These are phyloP conservation scores for Danio aesculapii DNA, from an alignment of 2,797 vertebrate species.

Conservation along the genomic window DNA sequence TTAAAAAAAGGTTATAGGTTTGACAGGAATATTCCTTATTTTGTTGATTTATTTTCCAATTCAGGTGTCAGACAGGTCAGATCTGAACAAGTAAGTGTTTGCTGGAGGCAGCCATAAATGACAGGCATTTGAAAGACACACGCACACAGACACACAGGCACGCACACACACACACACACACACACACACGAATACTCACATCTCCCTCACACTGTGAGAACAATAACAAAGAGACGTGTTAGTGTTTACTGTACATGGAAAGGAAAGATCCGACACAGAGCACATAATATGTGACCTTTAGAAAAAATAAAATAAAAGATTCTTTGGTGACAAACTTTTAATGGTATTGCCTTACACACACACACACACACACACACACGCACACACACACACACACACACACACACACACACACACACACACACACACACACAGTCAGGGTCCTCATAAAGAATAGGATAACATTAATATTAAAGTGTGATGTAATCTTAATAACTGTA, in stretches of 20 bases:
- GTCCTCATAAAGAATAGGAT: background rate
- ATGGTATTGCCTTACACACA: background rate
- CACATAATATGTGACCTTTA: background rate
- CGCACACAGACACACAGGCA: slow-evolving; percentile 28
- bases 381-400: no score
- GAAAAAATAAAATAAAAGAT: background rate
- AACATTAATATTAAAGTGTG: no score
- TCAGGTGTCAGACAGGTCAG: background rate
- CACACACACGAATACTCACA: slow-evolving; percentile 81
- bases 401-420: no score
- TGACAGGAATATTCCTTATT: no score
- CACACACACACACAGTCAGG: background rate
- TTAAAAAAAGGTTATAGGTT: no score
- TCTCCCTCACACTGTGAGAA: slow-evolving; percentile 90
- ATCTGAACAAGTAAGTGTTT: background rate
- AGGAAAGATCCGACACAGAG: background rate
- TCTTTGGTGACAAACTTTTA: background rate
- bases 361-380: background rate
- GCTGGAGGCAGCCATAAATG: background rate
- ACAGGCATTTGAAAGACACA: slow-evolving; percentile 25
- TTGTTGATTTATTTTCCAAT: no score
- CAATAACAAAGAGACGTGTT: slow-evolving; percentile 84
- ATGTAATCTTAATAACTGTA: no score
- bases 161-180: slow-evolving; percentile 25
- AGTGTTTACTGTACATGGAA: slow-evolving; percentile 65